Conservation (phyloP, 2,888 invertebrate species). For the Aethes cnicana region DNA sequence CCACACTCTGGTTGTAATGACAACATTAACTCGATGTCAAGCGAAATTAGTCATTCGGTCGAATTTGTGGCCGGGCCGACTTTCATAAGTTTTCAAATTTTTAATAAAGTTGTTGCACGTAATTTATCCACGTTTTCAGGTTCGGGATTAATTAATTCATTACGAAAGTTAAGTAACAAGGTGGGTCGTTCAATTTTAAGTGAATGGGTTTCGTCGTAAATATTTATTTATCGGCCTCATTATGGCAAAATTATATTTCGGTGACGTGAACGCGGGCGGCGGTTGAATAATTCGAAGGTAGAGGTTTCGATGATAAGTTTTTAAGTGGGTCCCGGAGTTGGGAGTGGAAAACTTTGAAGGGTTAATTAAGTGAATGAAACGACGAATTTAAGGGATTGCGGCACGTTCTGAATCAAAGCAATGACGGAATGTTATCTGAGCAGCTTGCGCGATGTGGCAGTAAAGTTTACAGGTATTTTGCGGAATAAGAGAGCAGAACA, state of each 20-base stretch:
- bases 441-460: slow-evolving; percentile 8
- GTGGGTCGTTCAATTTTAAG: slow-evolving; percentile 41
- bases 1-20: slow-evolving; percentile 50
- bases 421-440: slow-evolving; percentile 13
- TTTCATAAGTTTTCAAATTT: slow-evolving; percentile 52
- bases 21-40: slow-evolving; percentile 60
- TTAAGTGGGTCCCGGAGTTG: slow-evolving; percentile 12
- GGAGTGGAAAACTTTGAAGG: slow-evolving; percentile 13
- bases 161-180: slow-evolving; percentile 59
- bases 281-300: slow-evolving; percentile 20
- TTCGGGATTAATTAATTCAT: slow-evolving; percentile 62
- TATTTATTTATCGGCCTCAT: slow-evolving; percentile 55
- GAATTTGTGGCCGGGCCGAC: slow-evolving; percentile 58
- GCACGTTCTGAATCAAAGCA: neutral
- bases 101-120: slow-evolving; percentile 57
- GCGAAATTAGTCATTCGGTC: slow-evolving; percentile 57
- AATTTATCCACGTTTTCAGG: slow-evolving; percentile 54
- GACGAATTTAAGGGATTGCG: slow-evolving; percentile 1
- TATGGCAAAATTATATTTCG: slow-evolving; percentile 31
- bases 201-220: slow-evolving; percentile 48
- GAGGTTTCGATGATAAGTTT: slow-evolving; percentile 15
- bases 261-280: slow-evolving; percentile 8
- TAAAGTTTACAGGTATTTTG: slow-evolving; percentile 46
- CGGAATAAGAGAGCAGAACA: slow-evolving; percentile 50
- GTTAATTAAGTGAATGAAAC: slow-evolving; percentile 16